Percentiles rank a stretch among this genome's conserved stretches.
Evolutionary conservation across 2,113 vertebrate genomes (phyloP).

Genomic region (Psittacula cyanocephala): DNA sequence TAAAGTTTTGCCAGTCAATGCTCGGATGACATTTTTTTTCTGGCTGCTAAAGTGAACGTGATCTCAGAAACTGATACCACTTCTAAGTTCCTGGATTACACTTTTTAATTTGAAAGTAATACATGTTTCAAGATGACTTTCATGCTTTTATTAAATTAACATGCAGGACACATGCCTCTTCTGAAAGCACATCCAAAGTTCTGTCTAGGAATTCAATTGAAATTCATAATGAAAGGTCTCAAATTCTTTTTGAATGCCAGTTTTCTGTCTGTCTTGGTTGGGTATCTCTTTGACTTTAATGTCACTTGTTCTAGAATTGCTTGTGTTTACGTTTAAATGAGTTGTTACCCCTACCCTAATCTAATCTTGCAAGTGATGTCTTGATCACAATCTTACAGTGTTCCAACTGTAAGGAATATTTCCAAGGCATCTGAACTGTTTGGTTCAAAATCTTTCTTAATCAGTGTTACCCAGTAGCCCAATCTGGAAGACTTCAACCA

Average conservation of each 20-base stretch:
- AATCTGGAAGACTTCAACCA: not conserved
- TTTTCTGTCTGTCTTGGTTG: constrained; percentile 13
- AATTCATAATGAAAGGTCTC: constrained; percentile 14
- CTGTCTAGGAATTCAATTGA: not conserved
- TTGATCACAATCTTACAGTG: not conserved
- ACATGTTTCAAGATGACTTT: constrained; percentile 22
- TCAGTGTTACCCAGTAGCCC: not conserved
- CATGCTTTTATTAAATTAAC: constrained; percentile 7
- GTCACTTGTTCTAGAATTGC: not conserved
- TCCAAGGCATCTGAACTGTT: not conserved
- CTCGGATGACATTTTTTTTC: constrained; percentile 24
- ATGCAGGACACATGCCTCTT: not conserved
- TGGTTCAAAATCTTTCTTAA: not conserved
- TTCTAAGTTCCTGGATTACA: constrained; percentile 29
- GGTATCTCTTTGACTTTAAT: not conserved
- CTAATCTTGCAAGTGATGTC: not conserved
- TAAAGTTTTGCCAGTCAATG: constrained; percentile 29
- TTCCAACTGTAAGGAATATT: constrained; percentile 20
- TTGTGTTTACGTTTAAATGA: constrained; percentile 3
- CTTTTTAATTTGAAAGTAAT: constrained; percentile 38
- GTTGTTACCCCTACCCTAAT: not conserved
- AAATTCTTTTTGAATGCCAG: not conserved
- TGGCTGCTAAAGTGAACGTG: constrained; percentile 14
- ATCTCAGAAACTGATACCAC: constrained; percentile 23
- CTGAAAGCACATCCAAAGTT: not conserved